Conservation (phyloP, 2,888 invertebrate species). For the Mesoligia furuncula region DNA sequence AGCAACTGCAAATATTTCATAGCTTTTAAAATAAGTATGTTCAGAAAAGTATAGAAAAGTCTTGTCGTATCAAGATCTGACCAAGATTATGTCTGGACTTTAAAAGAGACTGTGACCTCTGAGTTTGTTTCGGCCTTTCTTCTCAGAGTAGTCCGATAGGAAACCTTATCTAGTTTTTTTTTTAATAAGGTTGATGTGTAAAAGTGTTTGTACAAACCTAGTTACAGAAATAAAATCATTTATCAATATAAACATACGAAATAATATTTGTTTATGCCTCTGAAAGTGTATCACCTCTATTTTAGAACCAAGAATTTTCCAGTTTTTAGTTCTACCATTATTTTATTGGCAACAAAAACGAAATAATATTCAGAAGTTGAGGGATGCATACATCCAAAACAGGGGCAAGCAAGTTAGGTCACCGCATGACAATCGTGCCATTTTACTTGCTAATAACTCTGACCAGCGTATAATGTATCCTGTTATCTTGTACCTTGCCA, state of each 20-base stretch:
- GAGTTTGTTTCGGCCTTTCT: background rate
- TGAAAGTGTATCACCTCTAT: too few relatives aligned
- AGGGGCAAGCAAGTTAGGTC: constrained; percentile 71
- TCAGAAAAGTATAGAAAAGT: background rate
- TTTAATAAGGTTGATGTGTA: background rate
- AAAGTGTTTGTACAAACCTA: background rate
- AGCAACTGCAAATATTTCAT: background rate
- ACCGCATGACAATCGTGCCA: constrained; percentile 74
- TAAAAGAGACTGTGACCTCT: background rate
- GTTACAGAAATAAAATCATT: too few relatives aligned
- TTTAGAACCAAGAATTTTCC: background rate
- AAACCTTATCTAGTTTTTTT: background rate
- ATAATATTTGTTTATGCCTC: background rate
- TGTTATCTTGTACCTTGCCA: constrained; percentile 67
- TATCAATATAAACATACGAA: too few relatives aligned
- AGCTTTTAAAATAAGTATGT: background rate
- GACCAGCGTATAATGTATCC: constrained; percentile 71
- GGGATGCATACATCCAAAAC: constrained; percentile 57
- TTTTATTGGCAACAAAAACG: background rate
- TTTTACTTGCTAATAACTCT: constrained; percentile 82
- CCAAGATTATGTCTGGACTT: background rate
- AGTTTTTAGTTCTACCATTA: background rate
- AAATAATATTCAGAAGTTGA: constrained; percentile 45
- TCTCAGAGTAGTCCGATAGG: too few relatives aligned
- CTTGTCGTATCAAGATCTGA: too few relatives aligned